Conservation (phyloP, 2,113 vertebrate species). For the Epinephelus cyanopodus region DNA sequence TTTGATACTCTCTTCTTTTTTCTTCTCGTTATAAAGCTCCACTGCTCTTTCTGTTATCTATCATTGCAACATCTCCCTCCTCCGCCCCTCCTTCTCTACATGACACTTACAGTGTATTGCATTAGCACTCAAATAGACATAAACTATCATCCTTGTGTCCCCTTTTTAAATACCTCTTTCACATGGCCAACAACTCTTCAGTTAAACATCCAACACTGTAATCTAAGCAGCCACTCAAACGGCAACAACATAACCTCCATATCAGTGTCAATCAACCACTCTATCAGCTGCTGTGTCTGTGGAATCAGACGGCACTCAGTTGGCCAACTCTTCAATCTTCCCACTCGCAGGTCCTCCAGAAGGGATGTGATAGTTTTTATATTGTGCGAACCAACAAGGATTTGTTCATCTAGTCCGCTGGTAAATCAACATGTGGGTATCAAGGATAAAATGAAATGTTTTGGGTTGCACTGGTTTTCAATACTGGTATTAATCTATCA, state of each 20-base stretch:
- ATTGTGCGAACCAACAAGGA: not conserved
- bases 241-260: constrained; percentile 1
- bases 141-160: not conserved
- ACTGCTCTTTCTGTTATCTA: not conserved
- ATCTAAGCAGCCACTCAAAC: constrained; percentile 14
- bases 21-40: not conserved
- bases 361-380: not conserved
- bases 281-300: constrained; percentile 30
- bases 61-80: not conserved
- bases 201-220: not conserved
- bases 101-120: not conserved
- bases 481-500: not conserved
- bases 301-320: constrained; percentile 19
- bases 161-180: constrained; percentile 2
- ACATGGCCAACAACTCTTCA: not conserved
- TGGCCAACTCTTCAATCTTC: not conserved
- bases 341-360: not conserved
- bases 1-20: not conserved
- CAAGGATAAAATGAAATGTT: too few species aligned
- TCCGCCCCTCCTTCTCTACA: not conserved
- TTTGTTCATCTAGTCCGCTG: not conserved
- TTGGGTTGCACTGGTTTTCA: not conserved
- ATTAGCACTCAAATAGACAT: not conserved
- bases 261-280: constrained; percentile 30
- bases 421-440: not conserved